Evolutionary conservation across 2,797 vertebrate species (phyloP).

Genomic region (Chaenodraco wilsoni): DNA sequence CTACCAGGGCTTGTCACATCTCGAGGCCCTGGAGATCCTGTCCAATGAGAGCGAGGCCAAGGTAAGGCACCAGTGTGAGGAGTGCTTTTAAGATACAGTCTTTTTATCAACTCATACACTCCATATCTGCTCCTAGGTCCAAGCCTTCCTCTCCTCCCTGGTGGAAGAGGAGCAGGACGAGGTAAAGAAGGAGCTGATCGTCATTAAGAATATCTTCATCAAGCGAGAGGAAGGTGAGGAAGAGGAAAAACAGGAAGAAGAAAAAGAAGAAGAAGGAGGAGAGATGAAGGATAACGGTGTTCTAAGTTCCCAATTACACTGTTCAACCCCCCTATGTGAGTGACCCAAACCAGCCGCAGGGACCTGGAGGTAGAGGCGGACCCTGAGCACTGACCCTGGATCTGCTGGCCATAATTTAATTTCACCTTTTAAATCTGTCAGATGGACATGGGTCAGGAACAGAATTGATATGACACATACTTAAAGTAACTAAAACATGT

Average conservation of each 20-base stretch:
- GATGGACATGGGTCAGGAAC: background rate
- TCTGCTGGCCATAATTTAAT: conserved; percentile 31
- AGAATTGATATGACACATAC: conserved; percentile 1
- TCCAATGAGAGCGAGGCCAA: conserved; percentile 96
- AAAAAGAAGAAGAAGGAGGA: conserved; percentile 62
- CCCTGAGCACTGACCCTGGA: conserved; percentile 62
- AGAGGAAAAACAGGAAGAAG: conserved; percentile 62
- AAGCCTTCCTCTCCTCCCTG: conserved; percentile 88
- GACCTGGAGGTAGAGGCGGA: conserved; percentile 45
- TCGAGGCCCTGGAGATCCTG: conserved; percentile 98
- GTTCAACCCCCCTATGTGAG: conserved; percentile 82
- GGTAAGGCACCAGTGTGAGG: conserved; percentile 76
- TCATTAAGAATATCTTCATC: conserved; percentile 93
- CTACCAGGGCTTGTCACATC: conserved; percentile 96
- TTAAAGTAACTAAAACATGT: too few species aligned
- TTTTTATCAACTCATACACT: background rate
- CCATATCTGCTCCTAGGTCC: conserved; percentile 83
- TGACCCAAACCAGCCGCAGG: conserved; percentile 52
- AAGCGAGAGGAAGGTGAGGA: conserved; percentile 83
- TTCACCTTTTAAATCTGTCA: background rate
- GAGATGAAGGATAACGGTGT: conserved; percentile 82
- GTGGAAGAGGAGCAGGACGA: conserved; percentile 87
- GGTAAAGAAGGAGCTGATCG: conserved; percentile 91
- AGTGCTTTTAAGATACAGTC: background rate
- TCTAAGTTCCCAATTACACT: conserved; percentile 82